Evolutionary conservation across 1,140 invertebrate species (phyloP).

Genomic region (Thalassaphorura encarpata): DNA sequence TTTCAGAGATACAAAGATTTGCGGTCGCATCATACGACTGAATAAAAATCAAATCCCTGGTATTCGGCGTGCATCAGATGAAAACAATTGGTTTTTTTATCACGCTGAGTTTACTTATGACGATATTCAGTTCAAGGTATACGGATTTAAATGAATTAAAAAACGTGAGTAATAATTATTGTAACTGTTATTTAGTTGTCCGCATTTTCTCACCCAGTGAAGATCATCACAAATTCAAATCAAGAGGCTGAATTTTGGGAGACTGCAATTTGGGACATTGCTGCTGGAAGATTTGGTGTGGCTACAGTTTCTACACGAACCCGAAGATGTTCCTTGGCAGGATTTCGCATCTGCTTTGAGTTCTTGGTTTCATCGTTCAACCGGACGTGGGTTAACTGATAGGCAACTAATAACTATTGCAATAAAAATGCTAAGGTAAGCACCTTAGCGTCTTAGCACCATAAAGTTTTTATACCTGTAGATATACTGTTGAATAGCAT

Average conservation of each 20-base stretch:
- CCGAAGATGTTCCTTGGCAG: too few species aligned
- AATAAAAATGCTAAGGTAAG: too few species aligned
- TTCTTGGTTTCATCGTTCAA: too few species aligned
- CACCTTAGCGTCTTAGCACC: too few species aligned
- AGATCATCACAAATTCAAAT: not conserved
- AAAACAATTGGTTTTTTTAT: not conserved
- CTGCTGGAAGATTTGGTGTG: not conserved
- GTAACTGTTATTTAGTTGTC: not conserved
- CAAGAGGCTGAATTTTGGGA: not conserved
- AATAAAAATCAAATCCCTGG: not conserved
- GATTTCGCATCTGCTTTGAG: too few species aligned
- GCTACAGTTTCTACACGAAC: not conserved
- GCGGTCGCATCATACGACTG: too few species aligned
- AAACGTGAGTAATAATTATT: not conserved
- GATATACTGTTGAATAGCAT: too few species aligned
- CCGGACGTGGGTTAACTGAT: too few species aligned
- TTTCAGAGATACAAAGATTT: not conserved
- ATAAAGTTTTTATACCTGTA: too few species aligned
- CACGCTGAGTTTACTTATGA: not conserved
- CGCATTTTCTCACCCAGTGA: not conserved
- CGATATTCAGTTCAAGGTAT: not conserved
- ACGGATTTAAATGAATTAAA: not conserved
- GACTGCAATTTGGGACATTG: conserved; percentile 2
- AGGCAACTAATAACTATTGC: too few species aligned
- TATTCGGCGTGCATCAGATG: not conserved